phyloP scores from a whole-genome alignment of 2,797 vertebrate genomes.

The Phalanger gymnotis region DNA sequence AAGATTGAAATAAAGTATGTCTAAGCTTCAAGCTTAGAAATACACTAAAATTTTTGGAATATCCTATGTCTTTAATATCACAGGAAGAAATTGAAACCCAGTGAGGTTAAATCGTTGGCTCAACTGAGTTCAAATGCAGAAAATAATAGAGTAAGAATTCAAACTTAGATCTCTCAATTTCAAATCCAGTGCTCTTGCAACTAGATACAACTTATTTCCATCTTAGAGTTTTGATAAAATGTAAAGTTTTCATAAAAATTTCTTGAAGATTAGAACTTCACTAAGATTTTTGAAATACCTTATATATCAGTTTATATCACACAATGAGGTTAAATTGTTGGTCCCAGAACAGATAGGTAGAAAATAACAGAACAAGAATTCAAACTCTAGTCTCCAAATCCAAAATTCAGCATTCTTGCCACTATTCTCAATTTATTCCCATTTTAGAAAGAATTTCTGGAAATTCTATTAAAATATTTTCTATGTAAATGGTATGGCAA shows the following conservation, averaged over 20 bases:
- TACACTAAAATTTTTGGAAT: not conserved
- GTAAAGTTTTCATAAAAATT: not conserved
- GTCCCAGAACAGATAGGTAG: not conserved
- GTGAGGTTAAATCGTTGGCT: not conserved
- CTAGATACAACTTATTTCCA: not conserved
- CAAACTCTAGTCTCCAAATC: not conserved
- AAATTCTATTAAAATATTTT: not conserved
- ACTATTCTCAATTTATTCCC: not conserved
- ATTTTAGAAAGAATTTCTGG: not conserved
- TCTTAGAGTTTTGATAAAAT: not conserved
- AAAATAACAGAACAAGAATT: not conserved
- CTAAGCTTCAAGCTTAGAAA: not conserved
- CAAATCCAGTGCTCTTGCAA: not conserved
- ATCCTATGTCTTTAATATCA: not conserved
- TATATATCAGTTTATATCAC: not conserved
- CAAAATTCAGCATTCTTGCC: no score
- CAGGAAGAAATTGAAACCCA: not conserved
- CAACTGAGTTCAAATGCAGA: not conserved
- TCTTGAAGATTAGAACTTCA: not conserved
- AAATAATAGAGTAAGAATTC: not conserved
- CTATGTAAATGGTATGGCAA: not conserved
- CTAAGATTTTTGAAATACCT: not conserved
- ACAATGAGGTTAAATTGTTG: not conserved
- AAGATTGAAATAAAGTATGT: not conserved
- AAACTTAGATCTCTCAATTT: not conserved